Percentiles rank a stretch among this genome's conserved stretches.
Conservation (phyloP, 2,797 vertebrate species). For the Thunnus albacares region DNA sequence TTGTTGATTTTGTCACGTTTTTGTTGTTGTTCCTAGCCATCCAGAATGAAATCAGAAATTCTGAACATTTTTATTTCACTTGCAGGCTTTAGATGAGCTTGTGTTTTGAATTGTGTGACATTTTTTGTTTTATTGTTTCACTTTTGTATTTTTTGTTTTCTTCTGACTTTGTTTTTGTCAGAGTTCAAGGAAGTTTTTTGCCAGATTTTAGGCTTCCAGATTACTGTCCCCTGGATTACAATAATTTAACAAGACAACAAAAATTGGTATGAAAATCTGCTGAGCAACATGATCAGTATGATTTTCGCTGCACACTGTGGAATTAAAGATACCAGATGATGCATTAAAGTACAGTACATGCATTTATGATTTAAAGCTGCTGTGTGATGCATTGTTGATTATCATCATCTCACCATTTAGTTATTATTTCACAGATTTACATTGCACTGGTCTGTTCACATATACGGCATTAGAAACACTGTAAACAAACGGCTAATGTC, state of each 20-base stretch:
- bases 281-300: conserved; percentile 1
- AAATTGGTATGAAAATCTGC: conserved; percentile 25
- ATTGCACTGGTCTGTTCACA: not conserved
- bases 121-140: conserved; percentile 10
- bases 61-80: conserved; percentile 4
- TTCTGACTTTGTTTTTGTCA: not conserved
- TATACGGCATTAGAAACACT: not conserved
- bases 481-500: conserved; percentile 7
- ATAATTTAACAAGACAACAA: conserved; percentile 6
- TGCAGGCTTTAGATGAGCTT: not conserved
- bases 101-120: conserved; percentile 12
- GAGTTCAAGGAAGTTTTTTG: conserved; percentile 17
- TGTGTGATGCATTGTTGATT: conserved; percentile 35
- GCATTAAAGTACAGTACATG: conserved; percentile 42
- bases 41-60: not conserved
- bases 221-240: not conserved
- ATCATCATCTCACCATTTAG: not conserved
- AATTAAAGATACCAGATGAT: conserved; percentile 14
- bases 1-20: conserved; percentile 15
- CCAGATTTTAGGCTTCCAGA: conserved; percentile 28
- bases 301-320: conserved; percentile 17
- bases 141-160: conserved; percentile 4
- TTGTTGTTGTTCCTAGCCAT: conserved; percentile 18
- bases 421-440: not conserved
- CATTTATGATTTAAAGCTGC: conserved; percentile 15